phyloP scores from a whole-genome alignment of 2,888 invertebrate species.

The Oscheius sp. region DNA sequence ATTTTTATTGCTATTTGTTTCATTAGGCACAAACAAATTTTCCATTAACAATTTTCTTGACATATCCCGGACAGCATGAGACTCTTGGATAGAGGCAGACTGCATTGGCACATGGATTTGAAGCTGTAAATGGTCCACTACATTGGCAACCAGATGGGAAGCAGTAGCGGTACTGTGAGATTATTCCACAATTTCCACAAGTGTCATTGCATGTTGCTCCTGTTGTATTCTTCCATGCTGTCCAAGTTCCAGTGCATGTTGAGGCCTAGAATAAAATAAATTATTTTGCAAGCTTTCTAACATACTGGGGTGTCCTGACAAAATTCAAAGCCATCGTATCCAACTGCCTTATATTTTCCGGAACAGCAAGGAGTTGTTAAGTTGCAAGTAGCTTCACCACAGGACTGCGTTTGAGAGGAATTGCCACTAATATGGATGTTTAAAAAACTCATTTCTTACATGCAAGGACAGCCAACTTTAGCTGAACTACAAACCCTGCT shows the following conservation, averaged over 20 bases:
- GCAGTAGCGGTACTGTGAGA: conserved; percentile 32
- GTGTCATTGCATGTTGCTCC: conserved; percentile 34
- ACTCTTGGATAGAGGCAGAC: conserved; percentile 43
- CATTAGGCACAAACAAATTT: conserved; percentile 20
- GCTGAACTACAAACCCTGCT: conserved; percentile 44
- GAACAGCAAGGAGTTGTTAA: conserved; percentile 17
- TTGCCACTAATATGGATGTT: conserved; percentile 23
- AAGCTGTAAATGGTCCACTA: conserved; percentile 36
- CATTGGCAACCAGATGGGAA: conserved; percentile 51
- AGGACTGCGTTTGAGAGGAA: conserved; percentile 33
- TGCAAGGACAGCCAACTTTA: conserved; percentile 49
- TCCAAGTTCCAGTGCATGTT: conserved; percentile 47
- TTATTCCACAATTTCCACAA: conserved; percentile 47
- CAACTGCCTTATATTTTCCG: conserved; percentile 37
- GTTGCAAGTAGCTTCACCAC: conserved; percentile 35
- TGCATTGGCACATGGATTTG: conserved; percentile 31
- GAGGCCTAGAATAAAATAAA: conserved; percentile 28
- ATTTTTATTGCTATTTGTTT: neutral
- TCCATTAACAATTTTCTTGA: conserved; percentile 31
- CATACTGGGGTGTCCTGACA: conserved; percentile 40
- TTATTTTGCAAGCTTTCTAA: neutral
- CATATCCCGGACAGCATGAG: conserved; percentile 45
- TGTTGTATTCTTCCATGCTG: conserved; percentile 32
- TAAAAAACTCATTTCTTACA: conserved; percentile 27
- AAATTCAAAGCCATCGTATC: conserved; percentile 44